phyloP scores from a whole-genome alignment of 2,888 invertebrate species.

The Ellobium chinense region DNA sequence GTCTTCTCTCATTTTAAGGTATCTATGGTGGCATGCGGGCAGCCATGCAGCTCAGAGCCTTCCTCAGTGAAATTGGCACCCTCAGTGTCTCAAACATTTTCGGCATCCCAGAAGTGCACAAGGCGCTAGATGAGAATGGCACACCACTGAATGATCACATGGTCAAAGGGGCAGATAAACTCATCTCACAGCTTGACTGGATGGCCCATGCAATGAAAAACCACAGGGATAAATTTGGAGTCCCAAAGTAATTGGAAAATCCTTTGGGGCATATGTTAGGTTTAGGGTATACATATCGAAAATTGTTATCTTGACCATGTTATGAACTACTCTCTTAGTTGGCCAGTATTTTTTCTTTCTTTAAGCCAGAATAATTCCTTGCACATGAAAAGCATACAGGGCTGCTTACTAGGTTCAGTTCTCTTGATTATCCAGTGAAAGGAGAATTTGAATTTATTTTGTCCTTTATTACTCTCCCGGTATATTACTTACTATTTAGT shows the following conservation, averaged over 20 bases:
- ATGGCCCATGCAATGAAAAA: slow-evolving; percentile 76
- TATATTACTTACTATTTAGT: too few relatives aligned
- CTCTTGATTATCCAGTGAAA: too few relatives aligned
- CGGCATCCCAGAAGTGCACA: slow-evolving; percentile 73
- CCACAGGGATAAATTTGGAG: slow-evolving; percentile 50
- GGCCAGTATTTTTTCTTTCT: too few relatives aligned
- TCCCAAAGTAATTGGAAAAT: slow-evolving; percentile 44
- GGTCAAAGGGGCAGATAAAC: slow-evolving; percentile 60
- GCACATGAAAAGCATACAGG: too few relatives aligned
- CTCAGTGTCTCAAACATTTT: slow-evolving; percentile 78
- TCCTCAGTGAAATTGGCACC: slow-evolving; percentile 77
- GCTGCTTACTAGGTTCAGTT: too few relatives aligned
- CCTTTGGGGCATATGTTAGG: too few relatives aligned
- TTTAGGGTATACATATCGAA: too few relatives aligned
- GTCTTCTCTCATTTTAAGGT: slow-evolving; percentile 66
- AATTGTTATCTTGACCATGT: too few relatives aligned
- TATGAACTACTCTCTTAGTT: too few relatives aligned
- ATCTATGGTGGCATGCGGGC: slow-evolving; percentile 77
- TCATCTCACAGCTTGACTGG: slow-evolving; percentile 79
- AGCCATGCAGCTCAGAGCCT: slow-evolving; percentile 75
- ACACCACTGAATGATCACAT: slow-evolving; percentile 69
- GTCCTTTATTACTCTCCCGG: too few relatives aligned
- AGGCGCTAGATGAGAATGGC: slow-evolving; percentile 74
- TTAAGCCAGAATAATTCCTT: too few relatives aligned
- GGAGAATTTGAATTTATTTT: too few relatives aligned